A percentile compares a stretch with the other conserved stretches of the same genome.
These are phyloP conservation scores for Diacarnus erythraeanus DNA, from an alignment of 37 sponge, comb jelly and placozoan genomes.

Conservation along the genomic window DNA sequence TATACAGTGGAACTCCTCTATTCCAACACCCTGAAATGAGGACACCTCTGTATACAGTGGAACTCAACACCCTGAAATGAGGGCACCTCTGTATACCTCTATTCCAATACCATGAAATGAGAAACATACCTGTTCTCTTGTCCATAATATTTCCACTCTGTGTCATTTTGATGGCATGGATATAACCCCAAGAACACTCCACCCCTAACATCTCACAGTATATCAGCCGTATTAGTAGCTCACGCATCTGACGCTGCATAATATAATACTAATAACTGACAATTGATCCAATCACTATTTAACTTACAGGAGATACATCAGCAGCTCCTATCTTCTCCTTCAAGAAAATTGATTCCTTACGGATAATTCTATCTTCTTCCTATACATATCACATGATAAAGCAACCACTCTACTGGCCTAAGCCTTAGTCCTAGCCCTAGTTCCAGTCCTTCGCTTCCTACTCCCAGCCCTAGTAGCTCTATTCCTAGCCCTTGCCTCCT, in stretches of 20 bases:
- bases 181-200: conserved; percentile 83
- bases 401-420: neutral
- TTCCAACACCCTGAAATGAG: too few species aligned
- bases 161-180: conserved; percentile 91
- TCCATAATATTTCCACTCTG: conserved; percentile 74
- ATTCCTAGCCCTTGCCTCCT: too few species aligned
- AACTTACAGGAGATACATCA: conserved; percentile 58
- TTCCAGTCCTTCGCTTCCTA: too few species aligned
- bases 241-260: conserved; percentile 70
- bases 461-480: too few species aligned
- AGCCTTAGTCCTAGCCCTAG: too few species aligned
- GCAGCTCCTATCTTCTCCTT: conserved; percentile 61
- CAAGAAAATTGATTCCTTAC: conserved; percentile 59
- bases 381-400: conserved; percentile 15
- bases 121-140: conserved; percentile 79
- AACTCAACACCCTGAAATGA: too few species aligned
- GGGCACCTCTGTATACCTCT: too few species aligned
- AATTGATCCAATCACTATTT: too few species aligned
- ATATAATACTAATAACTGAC: neutral
- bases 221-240: conserved; percentile 79
- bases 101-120: too few species aligned
- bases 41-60: too few species aligned
- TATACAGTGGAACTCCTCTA: too few species aligned
- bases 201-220: conserved; percentile 95
- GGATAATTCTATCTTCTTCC: conserved; percentile 89